Evolutionary conservation across 1,140 invertebrate species (phyloP).

Genomic region (Dreissena rostriformis): DNA sequence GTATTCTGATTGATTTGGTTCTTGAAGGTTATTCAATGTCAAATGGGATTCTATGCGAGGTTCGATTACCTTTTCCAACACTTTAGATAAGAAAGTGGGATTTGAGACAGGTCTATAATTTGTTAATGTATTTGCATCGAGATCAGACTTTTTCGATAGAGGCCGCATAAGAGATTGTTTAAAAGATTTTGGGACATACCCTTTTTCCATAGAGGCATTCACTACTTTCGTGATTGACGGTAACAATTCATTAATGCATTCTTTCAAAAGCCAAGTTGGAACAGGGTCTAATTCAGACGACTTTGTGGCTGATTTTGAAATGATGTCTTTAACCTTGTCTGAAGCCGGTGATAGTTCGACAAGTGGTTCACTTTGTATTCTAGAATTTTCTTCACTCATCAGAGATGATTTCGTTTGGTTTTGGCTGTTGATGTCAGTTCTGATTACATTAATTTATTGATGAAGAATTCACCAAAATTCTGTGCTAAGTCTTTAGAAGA

Average conservation of each 20-base stretch:
- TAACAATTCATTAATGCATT: constrained; percentile 33
- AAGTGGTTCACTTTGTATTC: not conserved
- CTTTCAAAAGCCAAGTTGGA: constrained; percentile 34
- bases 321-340: constrained; percentile 29
- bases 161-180: constrained; percentile 34
- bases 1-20: constrained; percentile 39
- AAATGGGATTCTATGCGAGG: constrained; percentile 4
- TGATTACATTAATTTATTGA: constrained; percentile 38
- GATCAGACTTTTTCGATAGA: constrained; percentile 24
- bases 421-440: constrained; percentile 40
- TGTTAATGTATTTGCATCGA: constrained; percentile 29
- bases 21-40: constrained; percentile 29
- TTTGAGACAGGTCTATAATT: constrained; percentile 31
- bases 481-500: constrained; percentile 31
- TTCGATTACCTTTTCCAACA: constrained; percentile 17
- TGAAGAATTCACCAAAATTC: constrained; percentile 45
- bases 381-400: no score
- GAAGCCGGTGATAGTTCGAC: constrained; percentile 26
- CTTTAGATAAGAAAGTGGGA: constrained; percentile 34
- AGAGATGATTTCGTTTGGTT: not conserved
- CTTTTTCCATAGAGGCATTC: constrained; percentile 26
- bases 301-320: constrained; percentile 26
- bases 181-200: constrained; percentile 28
- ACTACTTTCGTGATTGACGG: constrained; percentile 15
- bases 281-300: constrained; percentile 45